These are phyloP conservation scores for Hipparchia sbordonii DNA, from an alignment of 2,888 invertebrate genomes.

Conservation along the genomic window DNA sequence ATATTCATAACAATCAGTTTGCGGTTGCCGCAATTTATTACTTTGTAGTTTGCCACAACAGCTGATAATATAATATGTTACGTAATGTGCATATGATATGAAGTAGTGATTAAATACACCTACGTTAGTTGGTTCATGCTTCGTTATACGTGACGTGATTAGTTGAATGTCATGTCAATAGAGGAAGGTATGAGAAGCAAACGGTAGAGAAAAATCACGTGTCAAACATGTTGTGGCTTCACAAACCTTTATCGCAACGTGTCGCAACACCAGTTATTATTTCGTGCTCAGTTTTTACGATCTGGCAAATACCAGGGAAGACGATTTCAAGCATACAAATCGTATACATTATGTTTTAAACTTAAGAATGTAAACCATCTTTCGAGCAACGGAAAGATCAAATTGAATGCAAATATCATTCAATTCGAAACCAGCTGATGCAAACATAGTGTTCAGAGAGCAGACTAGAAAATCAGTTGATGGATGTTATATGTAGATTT, in stretches of 20 bases:
- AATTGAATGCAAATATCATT: conserved; percentile 3
- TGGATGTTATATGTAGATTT: too few relatives aligned
- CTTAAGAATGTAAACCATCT: too few relatives aligned
- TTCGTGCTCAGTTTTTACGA: not conserved
- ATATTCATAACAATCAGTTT: conserved; percentile 2
- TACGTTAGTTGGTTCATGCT: not conserved
- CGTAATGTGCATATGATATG: conserved; percentile 4
- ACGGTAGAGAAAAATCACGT: conserved; percentile 10
- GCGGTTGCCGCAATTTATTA: conserved; percentile 11
- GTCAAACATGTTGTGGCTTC: conserved; percentile 5
- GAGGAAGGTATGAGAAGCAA: conserved; percentile 1
- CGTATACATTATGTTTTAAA: too few relatives aligned
- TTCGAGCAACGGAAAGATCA: not conserved
- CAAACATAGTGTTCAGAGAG: not conserved
- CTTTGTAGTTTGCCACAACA: conserved; percentile 9
- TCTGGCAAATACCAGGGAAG: not conserved
- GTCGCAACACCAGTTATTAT: not conserved
- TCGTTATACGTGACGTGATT: conserved; percentile 5
- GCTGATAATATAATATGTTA: not conserved
- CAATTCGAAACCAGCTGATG: not conserved
- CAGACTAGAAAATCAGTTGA: too few relatives aligned
- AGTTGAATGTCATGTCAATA: conserved; percentile 11
- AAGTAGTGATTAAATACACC: conserved; percentile 9
- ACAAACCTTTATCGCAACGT: not conserved
- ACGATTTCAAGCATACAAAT: not conserved